These are phyloP conservation scores for Pseudococcus longispinus DNA, from an alignment of 2,888 invertebrate species.

Conservation along the genomic window DNA sequence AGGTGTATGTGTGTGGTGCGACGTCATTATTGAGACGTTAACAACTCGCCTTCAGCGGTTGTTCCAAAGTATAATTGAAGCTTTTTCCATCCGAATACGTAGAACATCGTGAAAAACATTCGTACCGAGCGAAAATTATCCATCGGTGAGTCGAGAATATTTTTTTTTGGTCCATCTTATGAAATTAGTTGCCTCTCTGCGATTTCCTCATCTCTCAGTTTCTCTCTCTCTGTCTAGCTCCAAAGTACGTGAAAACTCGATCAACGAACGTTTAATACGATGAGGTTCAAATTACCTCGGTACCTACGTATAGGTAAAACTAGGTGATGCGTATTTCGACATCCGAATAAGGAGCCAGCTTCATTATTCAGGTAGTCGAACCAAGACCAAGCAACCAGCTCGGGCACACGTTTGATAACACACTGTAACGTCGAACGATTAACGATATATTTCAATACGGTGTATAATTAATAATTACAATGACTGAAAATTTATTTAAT, in stretches of 20 bases:
- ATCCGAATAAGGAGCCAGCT: not conserved
- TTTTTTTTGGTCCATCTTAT: no score
- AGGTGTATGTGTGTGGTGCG: conserved; percentile 34
- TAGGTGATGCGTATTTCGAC: not conserved
- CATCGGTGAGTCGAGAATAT: no score
- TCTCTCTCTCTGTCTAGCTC: no score
- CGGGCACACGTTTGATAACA: not conserved
- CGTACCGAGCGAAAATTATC: no score
- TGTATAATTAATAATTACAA: conserved; percentile 42
- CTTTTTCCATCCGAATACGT: not conserved
- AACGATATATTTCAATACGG: conserved; percentile 41
- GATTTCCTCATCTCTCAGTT: no score
- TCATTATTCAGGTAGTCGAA: conserved; percentile 26
- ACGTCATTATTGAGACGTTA: conserved; percentile 40
- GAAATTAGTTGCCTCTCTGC: no score
- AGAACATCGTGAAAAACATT: not conserved
- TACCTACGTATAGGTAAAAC: no score
- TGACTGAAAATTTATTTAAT: conserved; percentile 42
- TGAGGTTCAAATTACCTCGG: not conserved
- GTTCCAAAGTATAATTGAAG: not conserved
- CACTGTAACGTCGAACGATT: not conserved
- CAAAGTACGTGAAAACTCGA: not conserved
- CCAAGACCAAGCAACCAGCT: not conserved
- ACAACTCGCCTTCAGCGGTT: conserved; percentile 1
- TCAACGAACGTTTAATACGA: no score